Evolutionary conservation across 2,113 vertebrate genomes (phyloP).

Genomic region (Pica pica): DNA sequence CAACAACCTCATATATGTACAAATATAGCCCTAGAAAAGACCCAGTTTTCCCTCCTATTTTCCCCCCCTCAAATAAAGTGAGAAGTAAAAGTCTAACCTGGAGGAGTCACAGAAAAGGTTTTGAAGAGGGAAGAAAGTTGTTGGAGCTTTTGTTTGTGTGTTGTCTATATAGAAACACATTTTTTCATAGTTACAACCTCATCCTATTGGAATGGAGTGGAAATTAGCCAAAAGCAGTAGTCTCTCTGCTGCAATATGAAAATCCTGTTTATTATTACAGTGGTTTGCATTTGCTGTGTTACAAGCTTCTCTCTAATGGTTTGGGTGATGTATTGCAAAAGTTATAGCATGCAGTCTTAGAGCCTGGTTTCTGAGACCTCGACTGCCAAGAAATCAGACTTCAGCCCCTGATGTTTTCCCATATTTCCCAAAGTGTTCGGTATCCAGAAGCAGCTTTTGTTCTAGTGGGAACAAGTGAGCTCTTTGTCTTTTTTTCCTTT

Average conservation of each 20-base stretch:
- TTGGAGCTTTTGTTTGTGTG: neutral
- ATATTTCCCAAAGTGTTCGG: neutral
- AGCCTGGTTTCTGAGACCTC: neutral
- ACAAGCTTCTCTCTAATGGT: constrained; percentile 8
- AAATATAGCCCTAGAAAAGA: neutral
- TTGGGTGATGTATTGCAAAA: constrained; percentile 27
- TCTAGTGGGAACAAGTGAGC: constrained; percentile 27
- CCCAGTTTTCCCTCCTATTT: neutral
- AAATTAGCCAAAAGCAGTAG: constrained; percentile 45
- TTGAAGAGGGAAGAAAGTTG: neutral
- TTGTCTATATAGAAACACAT: neutral
- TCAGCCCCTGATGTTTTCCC: neutral
- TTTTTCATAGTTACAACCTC: neutral
- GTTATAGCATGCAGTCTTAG: neutral
- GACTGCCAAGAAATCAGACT: constrained; percentile 10
- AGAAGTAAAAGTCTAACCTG: neutral
- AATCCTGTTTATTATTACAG: constrained; percentile 50
- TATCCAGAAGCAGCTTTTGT: constrained; percentile 31
- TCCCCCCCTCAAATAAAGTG: neutral
- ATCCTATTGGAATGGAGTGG: constrained; percentile 18
- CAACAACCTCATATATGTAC: neutral
- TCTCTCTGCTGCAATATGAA: neutral
- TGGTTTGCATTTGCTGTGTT: neutral
- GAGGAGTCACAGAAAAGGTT: neutral
- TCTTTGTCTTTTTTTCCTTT: constrained; percentile 13